Evolutionary conservation across 1,140 invertebrate species (phyloP), one percentile per base, ranked within the genome.

Genomic region (Lucilia cuprina): DNA sequence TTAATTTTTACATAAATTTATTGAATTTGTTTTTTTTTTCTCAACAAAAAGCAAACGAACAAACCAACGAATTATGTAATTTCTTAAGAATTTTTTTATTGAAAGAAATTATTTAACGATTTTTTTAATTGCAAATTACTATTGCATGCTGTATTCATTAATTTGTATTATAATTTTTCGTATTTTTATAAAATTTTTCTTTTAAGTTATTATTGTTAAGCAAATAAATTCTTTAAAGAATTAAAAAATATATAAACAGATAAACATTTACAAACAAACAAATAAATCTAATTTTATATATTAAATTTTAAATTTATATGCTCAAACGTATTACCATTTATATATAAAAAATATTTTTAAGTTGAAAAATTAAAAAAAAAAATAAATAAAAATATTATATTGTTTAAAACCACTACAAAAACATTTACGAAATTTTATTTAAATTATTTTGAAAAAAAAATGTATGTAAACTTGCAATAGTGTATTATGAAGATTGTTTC

Each of bases 61-160:
- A 84, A 84, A 84, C 84, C 84, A 84, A 84, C 84, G 84, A 84
- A 55, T 82, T 25, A 70, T 21, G 2, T 17, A 7, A 17, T 55
- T 14, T 55, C 17, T 55, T 55, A 55, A 55, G 50, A 13, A 10
- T 30, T 30, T 55, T 55, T 41, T 55, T 5, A 55, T 2, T 55
- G 7, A 13, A 14, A 14, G 17, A 55, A 17, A 55, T 55, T 55
- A 41, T 30, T 30, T 41, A 55, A 55, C 17, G 10, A 55, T 12
- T 55, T 17, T 55, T 55, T 55, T n/a, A n/a, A n/a, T n/a, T 55
- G 17, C 50, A 55, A 14, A 55, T 55, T 17, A 14, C 3, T 12
- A 41, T 41, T 41, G 41, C 41, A 14, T 55, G 50, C 4, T 55
- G 17, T 12, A 55, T 55, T 55, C 10, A 8, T 41, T 41, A 8